A percentile compares a stretch with the other conserved stretches of the same genome.
phyloP scores from a whole-genome alignment of 2,797 vertebrate genomes.

The Paramormyrops hopkinsi region DNA sequence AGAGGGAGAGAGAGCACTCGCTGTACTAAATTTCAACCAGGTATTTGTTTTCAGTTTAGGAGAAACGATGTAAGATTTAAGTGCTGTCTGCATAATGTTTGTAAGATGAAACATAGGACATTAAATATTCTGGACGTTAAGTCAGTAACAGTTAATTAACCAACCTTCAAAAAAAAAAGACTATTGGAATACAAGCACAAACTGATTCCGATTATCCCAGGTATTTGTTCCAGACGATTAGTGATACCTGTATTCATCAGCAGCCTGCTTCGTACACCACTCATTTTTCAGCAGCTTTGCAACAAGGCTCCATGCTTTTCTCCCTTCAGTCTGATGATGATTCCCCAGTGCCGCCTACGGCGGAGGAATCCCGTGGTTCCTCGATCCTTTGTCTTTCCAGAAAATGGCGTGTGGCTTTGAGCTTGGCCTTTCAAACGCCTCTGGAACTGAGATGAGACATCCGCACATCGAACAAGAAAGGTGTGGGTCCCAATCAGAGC shows the following conservation, averaged over 20 bases:
- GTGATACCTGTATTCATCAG: not conserved
- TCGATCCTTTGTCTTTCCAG: not conserved
- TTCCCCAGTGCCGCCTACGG: not conserved
- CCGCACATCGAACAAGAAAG: not conserved
- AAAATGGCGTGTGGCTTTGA: not conserved
- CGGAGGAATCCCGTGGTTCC: not conserved
- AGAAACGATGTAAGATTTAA: not conserved
- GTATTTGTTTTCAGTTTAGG: not conserved
- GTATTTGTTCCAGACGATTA: not conserved
- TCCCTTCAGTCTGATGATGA: not conserved
- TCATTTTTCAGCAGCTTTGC: not conserved
- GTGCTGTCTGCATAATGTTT: not conserved
- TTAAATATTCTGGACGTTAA: not conserved
- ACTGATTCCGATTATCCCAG: not conserved
- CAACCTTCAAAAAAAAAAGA: not conserved
- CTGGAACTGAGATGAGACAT: not conserved
- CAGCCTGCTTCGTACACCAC: not conserved
- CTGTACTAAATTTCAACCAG: not conserved
- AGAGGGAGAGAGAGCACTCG: not conserved
- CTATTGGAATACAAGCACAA: not conserved
- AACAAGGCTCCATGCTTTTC: not conserved
- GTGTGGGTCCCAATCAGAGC: not conserved
- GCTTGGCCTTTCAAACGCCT: not conserved
- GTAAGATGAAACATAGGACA: not conserved
- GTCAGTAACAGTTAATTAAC: not conserved